Evolutionary conservation across 2,797 vertebrate species (phyloP).

Genomic region (Echeneis naucrates): DNA sequence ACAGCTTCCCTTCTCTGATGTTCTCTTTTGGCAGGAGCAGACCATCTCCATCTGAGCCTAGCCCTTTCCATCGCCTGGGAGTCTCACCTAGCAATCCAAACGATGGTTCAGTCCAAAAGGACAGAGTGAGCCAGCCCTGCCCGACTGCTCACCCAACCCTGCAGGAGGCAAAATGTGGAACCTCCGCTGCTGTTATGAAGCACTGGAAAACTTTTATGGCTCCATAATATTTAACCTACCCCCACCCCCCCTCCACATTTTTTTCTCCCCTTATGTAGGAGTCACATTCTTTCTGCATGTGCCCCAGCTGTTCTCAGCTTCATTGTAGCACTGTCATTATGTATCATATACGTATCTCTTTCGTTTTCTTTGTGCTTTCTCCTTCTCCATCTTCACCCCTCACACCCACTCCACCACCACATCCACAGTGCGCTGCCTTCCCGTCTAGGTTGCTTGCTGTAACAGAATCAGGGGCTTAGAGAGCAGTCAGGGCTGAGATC

Average conservation of each 20-base stretch:
- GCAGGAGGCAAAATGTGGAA: conserved; percentile 59
- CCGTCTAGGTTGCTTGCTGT: conserved; percentile 56
- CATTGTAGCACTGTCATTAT: conserved; percentile 15
- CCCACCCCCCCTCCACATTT: neutral
- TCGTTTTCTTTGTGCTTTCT: conserved; percentile 42
- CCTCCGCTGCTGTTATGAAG: conserved; percentile 54
- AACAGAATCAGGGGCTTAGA: conserved; percentile 79
- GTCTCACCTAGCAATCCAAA: conserved; percentile 63
- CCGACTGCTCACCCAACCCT: conserved; percentile 39
- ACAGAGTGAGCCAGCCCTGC: conserved; percentile 25
- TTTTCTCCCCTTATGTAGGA: conserved; percentile 27
- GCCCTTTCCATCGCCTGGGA: conserved; percentile 39
- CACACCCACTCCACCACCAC: conserved; percentile 40
- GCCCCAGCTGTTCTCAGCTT: conserved; percentile 57
- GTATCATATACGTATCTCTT: conserved; percentile 34
- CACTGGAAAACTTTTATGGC: conserved; percentile 69
- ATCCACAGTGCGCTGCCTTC: conserved; percentile 34
- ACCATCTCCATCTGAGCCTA: conserved; percentile 37
- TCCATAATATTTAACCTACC: conserved; percentile 57
- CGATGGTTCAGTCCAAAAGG: conserved; percentile 33
- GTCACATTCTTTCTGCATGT: conserved; percentile 75
- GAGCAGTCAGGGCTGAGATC: conserved; percentile 84
- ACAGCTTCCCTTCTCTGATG: conserved; percentile 43
- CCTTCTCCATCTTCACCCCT: conserved; percentile 56
- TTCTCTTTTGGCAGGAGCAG: conserved; percentile 51